These are phyloP conservation scores for Fukomys damarensis DNA, from an alignment of 2,113 vertebrate species.

Conservation along the genomic window DNA sequence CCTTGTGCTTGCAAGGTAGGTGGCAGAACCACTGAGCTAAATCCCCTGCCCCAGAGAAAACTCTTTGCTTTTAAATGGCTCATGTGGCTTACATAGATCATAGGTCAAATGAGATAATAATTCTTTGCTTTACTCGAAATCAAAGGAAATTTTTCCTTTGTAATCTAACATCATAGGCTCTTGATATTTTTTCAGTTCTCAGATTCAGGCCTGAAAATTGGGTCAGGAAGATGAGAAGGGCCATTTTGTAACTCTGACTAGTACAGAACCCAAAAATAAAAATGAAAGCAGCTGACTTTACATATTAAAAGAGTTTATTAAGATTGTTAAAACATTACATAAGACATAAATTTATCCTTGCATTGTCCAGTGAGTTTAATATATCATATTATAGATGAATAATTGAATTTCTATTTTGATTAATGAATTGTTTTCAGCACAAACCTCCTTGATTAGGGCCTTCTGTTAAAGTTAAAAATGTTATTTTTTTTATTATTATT, in stretches of 20 bases:
- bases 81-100: not conserved
- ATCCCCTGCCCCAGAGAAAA: too few relatives aligned
- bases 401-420: not conserved
- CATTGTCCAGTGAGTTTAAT: not conserved
- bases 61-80: not conserved
- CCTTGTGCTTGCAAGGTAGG: too few relatives aligned
- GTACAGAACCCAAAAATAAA: not conserved
- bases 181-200: not conserved
- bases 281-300: not conserved
- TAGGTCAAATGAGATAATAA: not conserved
- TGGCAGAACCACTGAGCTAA: too few relatives aligned
- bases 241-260: not conserved
- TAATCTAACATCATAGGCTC: not conserved
- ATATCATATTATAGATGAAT: not conserved
- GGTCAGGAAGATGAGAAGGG: not conserved
- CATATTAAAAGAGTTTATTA: not conserved
- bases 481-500: too few relatives aligned
- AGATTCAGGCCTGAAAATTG: not conserved
- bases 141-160: not conserved
- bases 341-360: not conserved
- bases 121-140: not conserved
- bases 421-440: not conserved
- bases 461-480: slow-evolving; percentile 14
- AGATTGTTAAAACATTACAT: not conserved
- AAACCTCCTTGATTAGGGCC: not conserved